A percentile compares a stretch with the other conserved stretches of the same genome.
phyloP scores from a whole-genome alignment of 2,113 vertebrate genomes.

The Macquaria australasica region DNA sequence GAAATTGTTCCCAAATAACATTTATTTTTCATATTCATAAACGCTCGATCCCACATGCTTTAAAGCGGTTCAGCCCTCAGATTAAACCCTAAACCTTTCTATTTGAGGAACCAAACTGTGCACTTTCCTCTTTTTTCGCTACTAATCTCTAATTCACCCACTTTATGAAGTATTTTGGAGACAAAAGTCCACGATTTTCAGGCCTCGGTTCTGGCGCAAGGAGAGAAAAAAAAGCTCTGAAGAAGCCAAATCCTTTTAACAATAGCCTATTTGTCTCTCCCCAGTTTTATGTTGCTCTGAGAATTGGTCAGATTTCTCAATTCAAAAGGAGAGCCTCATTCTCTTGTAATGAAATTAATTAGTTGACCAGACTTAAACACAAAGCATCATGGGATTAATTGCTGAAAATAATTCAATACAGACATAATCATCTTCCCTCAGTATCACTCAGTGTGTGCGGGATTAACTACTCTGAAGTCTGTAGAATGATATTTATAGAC shows the following conservation, averaged over 20 bases:
- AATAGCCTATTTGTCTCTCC: constrained; percentile 55
- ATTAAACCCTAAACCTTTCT: constrained; percentile 49
- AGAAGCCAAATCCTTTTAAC: constrained; percentile 58
- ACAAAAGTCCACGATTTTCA: constrained; percentile 43
- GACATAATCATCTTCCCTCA: neutral
- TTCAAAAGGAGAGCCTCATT: constrained; percentile 25
- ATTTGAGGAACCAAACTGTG: constrained; percentile 43
- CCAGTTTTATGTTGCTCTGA: constrained; percentile 8
- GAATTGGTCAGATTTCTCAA: constrained; percentile 28
- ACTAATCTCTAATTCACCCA: constrained; percentile 60
- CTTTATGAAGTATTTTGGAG: constrained; percentile 51
- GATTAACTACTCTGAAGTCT: constrained; percentile 2
- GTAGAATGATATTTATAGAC: constrained; percentile 41
- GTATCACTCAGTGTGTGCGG: neutral
- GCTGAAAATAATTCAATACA: neutral
- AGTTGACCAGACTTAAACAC: constrained; percentile 1
- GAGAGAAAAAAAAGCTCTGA: constrained; percentile 27
- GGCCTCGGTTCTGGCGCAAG: constrained; percentile 9
- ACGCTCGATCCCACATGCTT: constrained; percentile 27
- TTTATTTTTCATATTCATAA: constrained; percentile 36
- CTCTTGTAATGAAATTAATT: neutral
- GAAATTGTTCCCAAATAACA: constrained; percentile 33
- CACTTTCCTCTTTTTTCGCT: neutral
- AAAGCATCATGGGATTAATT: constrained; percentile 11
- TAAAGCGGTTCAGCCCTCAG: constrained; percentile 30